Base-by-base conservation (phyloP, 2,113 vertebrate genomes). In the Origma solitaria region DNA sequence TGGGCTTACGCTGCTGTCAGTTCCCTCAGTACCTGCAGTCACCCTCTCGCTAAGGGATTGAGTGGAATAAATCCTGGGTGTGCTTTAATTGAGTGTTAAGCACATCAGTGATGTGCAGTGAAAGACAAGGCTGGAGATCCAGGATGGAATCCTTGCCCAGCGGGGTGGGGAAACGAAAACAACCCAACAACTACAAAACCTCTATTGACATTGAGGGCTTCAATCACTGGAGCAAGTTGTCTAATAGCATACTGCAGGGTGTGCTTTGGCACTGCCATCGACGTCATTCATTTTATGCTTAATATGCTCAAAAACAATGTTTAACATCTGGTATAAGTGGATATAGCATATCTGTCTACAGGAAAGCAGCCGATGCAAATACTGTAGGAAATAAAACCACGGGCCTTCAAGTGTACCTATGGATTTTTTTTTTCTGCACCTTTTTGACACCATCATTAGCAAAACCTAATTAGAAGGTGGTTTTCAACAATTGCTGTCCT, bases 401-500 rank as follows among this genome's bases (percentile, higher is more conserved):
- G 21, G 18, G 62, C 61, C 33, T 92, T 77, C 35, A 42, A 81
- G 75, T 42, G 45, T 60, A 73, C 44, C 19, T 66, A 65, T 2
- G 64, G 69, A 24, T 77, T 30, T 30, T 42, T 71, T 75, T 75
- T 88, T 65, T 20, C 49, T 78, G 71, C 92, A 72, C 49, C 49
- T 86, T 94, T 86, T 86, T 78, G 82, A 86, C 72, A 64, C 19
- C 10, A 5, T 76, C 33, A 73, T 76, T 76, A 93, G 86, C 64
- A 81, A 93, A 94, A 87, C 50, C 62, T 93, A 91, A 97, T 97
- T 92, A 92, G 69, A 89, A 76, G 35, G 49, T 82, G 61, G 15
- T 79, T 95, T 92, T 87, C 81, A 84, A 88, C 70, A 89, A 84
- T 2, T 77, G 73, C 78, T 95, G 45, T 82, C 77, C 77, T 94